A percentile compares a stretch with the other conserved stretches of the same genome.
Conservation (phyloP, 1,140 invertebrate genomes). For the Trichonephila clavipes region DNA sequence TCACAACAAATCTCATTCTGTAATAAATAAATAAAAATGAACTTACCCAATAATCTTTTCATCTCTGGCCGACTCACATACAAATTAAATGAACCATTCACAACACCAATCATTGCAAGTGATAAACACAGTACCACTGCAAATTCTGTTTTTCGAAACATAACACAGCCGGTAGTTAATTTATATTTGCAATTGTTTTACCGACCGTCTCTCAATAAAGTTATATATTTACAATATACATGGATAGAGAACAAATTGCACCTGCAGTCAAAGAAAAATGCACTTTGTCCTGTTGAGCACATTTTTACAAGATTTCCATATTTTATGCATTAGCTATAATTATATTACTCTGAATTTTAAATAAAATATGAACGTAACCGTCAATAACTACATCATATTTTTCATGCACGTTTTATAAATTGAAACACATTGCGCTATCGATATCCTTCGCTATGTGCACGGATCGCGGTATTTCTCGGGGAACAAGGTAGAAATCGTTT, state of each 20-base stretch:
- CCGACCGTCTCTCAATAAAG: background rate
- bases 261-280: background rate
- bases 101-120: background rate
- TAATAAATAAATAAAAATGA: background rate
- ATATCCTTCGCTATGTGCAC: background rate
- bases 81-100: slow-evolving; percentile 55
- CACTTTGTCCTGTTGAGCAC: background rate
- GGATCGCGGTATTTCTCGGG: background rate
- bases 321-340: background rate
- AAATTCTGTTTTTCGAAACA: background rate
- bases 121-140: slow-evolving; percentile 1
- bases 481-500: background rate
- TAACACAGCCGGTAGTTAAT: slow-evolving; percentile 2
- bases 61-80: slow-evolving; percentile 53
- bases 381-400: background rate
- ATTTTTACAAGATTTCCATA: background rate
- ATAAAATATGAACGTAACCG: too few species aligned
- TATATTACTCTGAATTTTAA: too few species aligned
- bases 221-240: background rate
- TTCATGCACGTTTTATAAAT: background rate
- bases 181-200: background rate
- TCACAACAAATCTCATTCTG: background rate
- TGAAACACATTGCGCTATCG: background rate
- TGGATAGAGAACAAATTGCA: background rate
- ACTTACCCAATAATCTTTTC: slow-evolving; percentile 66